Evolutionary conservation across 2,797 vertebrate species (phyloP), one percentile per base, ranked within the genome.

Genomic region (Coregonus suidteri): DNA sequence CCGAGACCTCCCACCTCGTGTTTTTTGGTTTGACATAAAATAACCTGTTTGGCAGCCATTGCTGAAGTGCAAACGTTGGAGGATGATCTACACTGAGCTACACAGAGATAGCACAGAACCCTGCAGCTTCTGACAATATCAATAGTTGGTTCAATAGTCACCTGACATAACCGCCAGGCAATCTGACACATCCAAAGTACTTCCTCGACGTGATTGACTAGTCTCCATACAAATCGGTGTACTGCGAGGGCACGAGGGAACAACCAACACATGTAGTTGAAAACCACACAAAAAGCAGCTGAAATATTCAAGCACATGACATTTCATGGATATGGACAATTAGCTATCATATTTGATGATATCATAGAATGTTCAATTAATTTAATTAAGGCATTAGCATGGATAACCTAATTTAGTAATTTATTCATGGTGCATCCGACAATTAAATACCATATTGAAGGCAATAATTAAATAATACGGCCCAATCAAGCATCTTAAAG

Each of bases 21-120:
- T 9, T 73, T n/a, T 54, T 51, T 80, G 54, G 73, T 15, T 31
- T 15, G 6, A 15, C 75, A 54, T 71, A 64, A 75, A 69, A 37
- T 53, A 71, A 74, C 30, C 25, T 1, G 52, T 54, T 35, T 73
- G 64, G 7, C 70, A 52, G 52, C 7, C 15, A 76, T 73, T 73
- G 20, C 70, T 41, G 69, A 64, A 70, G 34, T 25, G 34, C 2
- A 31, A 31, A 69, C 53, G 20, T 54, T 9, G 25, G 47, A 71
- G 73, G 67, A 2, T 47, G 41, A 13, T 47, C 41, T 47, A 47
- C 41, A 47, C 77, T 5, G 74, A 51, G 74, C 69, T 72, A 62
- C 73, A 64, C 56, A 1, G 25, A 62, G 74, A 79, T 25, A 53
- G 41, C 25, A 71, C 47, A 30, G 70, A 52, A 53, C 15, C 35